These are phyloP conservation scores for Schizopygopsis pylzovi DNA, from an alignment of 2,797 vertebrate genomes.

Conservation along the genomic window DNA sequence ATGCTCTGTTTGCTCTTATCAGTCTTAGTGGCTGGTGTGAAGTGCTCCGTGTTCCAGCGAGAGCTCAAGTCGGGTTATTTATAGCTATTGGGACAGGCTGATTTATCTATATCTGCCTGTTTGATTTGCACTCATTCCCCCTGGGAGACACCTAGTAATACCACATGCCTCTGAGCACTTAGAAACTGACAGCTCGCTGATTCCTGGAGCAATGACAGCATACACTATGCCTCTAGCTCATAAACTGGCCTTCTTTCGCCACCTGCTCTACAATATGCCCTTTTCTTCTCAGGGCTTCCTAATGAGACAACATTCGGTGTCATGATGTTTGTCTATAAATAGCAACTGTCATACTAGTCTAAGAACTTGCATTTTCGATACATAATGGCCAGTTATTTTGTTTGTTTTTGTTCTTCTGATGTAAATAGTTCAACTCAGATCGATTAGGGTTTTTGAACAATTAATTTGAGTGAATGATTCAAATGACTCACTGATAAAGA, in stretches of 20 bases:
- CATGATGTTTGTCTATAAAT: neutral
- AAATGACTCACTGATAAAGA: neutral
- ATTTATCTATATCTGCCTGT: slow-evolving; percentile 57
- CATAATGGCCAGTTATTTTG: neutral
- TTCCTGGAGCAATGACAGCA: slow-evolving; percentile 37
- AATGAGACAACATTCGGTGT: slow-evolving; percentile 6
- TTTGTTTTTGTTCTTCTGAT: neutral
- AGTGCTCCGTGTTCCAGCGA: slow-evolving; percentile 76
- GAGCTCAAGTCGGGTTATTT: slow-evolving; percentile 75
- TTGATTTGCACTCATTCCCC: slow-evolving; percentile 45
- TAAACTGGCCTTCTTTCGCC: slow-evolving; percentile 18
- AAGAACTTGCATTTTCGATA: neutral
- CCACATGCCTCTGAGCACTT: slow-evolving; percentile 21
- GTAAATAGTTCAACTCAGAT: neutral
- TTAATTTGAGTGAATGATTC: neutral
- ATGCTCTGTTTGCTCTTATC: slow-evolving; percentile 64
- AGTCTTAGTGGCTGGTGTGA: slow-evolving; percentile 73
- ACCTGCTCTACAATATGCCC: slow-evolving; percentile 1
- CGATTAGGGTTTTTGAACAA: neutral
- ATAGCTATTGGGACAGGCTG: slow-evolving; percentile 75
- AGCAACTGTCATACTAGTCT: neutral
- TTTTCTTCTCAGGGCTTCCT: neutral
- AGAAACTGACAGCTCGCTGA: slow-evolving; percentile 46
- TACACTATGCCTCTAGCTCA: slow-evolving; percentile 22
- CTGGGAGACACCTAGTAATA: slow-evolving; percentile 50